Conservation (phyloP, 2,888 invertebrate species). For the Heteropelma amictum region DNA sequence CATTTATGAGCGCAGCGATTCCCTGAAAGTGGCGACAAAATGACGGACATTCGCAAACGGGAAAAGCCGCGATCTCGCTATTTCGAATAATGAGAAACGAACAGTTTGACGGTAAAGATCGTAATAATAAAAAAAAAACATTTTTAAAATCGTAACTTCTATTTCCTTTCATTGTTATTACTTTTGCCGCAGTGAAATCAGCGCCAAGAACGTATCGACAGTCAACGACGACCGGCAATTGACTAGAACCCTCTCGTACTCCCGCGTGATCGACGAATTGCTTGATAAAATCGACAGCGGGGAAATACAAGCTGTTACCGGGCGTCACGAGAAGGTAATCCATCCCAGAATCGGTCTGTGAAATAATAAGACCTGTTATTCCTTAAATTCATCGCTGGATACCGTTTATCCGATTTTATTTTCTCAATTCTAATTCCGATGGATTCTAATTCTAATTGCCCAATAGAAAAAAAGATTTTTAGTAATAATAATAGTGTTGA, state of each 20-base stretch:
- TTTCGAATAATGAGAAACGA: no score
- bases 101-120: no score
- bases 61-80: no score
- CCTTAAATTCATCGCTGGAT: no score
- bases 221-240: conserved; percentile 89
- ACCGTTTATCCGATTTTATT: no score
- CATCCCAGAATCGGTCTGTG: conserved; percentile 84
- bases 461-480: neutral
- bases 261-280: conserved; percentile 88
- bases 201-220: conserved; percentile 89
- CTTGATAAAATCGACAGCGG: conserved; percentile 90
- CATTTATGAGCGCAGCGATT: conserved; percentile 86
- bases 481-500: neutral
- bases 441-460: neutral
- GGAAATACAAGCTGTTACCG: conserved; percentile 90
- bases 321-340: conserved; percentile 89
- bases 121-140: no score
- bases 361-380: no score
- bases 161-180: conserved; percentile 60
- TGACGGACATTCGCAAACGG: no score
- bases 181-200: conserved; percentile 91
- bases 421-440: no score
- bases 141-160: no score
- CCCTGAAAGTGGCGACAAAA: conserved; percentile 79
- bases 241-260: conserved; percentile 84